Base-by-base conservation (phyloP, 2,113 vertebrate species). In the Callorhinus ursinus region DNA sequence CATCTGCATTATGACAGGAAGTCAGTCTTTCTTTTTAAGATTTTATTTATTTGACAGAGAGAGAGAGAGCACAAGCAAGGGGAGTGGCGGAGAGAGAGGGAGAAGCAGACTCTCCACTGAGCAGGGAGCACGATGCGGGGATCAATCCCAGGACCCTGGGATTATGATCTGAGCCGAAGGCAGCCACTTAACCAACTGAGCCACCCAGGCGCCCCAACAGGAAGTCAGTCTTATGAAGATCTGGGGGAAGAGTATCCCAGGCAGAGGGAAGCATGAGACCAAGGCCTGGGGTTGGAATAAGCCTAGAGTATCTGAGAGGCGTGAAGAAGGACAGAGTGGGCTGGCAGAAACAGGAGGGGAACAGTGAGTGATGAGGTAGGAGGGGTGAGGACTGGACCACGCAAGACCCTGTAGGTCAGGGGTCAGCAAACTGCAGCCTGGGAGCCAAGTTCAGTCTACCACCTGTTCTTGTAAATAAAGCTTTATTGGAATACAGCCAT, bases 381-480 rank as follows among this genome's bases (percentile, higher is more conserved):
- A 22, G 4, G 46, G 5, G 15, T 4, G 31, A 49, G 19, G n/a
- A 18, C 11, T 0, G 36, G 22, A 1, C 7, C 1, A 3, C 0
- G 1, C 9, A 11, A 51, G 24, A 31, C 19, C 53, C 19, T 28
- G 9, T 31, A 21, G 31, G 71, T 49, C 33, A 63, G 42, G 3
- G 22, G 24, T 80, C 71, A 74, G 61, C 87, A 51, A 63, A 9
- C 67, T 21, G 21, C 59, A 72, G 42, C 5, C 21, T 1, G 0
- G 1, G 2, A 42, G 31, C 49, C 67, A 18, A 36, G 12, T 33
- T 15, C 11, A 12, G 67, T 5, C 72, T 3, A 5, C 55, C 4
- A 9, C 33, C 61, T 83, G 22, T 49, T 33, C 69, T 71, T 49
- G 7, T 26, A 81, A 96, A 61, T 76, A 82, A 83, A 79, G 61